Evolutionary conservation across 2,888 invertebrate genomes (phyloP), one percentile per base, ranked within the genome.

Genomic region (Sminthurinus aureus): DNA sequence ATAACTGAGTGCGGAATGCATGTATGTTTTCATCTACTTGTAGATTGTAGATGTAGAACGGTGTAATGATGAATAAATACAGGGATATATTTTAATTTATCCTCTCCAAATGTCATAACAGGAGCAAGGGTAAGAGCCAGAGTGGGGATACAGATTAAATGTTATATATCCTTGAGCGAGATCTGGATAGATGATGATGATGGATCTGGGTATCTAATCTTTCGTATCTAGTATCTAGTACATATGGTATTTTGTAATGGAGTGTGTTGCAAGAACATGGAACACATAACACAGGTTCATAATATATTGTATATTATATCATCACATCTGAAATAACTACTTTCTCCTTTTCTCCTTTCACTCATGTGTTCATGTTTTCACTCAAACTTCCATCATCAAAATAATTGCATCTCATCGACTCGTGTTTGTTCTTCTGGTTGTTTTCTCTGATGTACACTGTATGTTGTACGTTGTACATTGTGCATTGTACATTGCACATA

Each of bases 111-210:
- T 76, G 51, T 15, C 58, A 58, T 58, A 58, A 18, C 76, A 18
- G 8, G 76, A 76, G 76, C 52, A 76, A 52, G 76, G 51, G 51
- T 51, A 18, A 50, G 52, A 76, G 38, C 76, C 51, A 15, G 20
- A 51, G 1, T 38, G 3, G 1, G 38, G 38, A 38, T 38, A 38
- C 6, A 38, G 38, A 38, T 38, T 38, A 38, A 4, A 38, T 38
- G n/a, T n/a, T n/a, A n/a, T 38, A 38, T 38, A 38, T 38, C 38
- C 38, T 38, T 38, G 38, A 38, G 38, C 38, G 38, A n/a, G n/a
- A n/a, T n/a, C n/a, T n/a, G n/a, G n/a, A n/a, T n/a, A n/a, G n/a
- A n/a, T 38, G 6, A 38, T 38, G 1, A 1, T 6, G 38, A 38
- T 38, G 38, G 38, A 38, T 38, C 38, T 38, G 38, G 1, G 38